A percentile compares a stretch with the other conserved stretches of the same genome.
These are phyloP conservation scores for Eulimnadia texana DNA, from an alignment of 1,140 invertebrate species.

Conservation along the genomic window DNA sequence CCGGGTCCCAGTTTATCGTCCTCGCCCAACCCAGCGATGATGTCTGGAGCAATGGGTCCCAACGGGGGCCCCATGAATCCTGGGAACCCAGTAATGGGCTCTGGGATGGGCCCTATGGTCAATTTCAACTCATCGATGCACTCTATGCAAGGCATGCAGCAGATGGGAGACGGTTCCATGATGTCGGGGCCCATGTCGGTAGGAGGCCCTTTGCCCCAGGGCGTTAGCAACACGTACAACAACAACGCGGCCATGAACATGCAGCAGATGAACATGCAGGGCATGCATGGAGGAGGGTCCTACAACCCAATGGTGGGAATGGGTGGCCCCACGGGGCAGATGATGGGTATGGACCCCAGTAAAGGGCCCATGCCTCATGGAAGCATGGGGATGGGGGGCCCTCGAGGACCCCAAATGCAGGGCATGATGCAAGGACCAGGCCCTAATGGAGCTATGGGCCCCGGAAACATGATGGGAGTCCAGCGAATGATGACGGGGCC, in stretches of 20 bases:
- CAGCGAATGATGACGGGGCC: conserved; percentile 36
- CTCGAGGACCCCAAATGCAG: conserved; percentile 14
- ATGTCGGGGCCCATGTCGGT: conserved; percentile 33
- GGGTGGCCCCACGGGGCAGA: conserved; percentile 20
- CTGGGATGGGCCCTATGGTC: conserved; percentile 30
- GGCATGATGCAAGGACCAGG: conserved; percentile 18
- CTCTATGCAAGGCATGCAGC: conserved; percentile 24
- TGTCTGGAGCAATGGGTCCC: conserved; percentile 23
- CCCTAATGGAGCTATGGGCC: conserved; percentile 18
- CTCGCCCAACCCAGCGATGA: conserved; percentile 29
- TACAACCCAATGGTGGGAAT: conserved; percentile 20
- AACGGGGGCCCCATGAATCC: conserved; percentile 28
- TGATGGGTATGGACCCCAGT: conserved; percentile 19
- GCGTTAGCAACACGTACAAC: conserved; percentile 37
- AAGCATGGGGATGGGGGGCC: conserved; percentile 23
- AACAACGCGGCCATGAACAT: conserved; percentile 36
- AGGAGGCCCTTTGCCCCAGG: conserved; percentile 31
- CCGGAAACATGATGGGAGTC: conserved; percentile 31
- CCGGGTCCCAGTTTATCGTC: conserved; percentile 12
- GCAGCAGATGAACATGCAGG: conserved; percentile 37
- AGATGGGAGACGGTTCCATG: conserved; percentile 22
- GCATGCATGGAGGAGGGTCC: conserved; percentile 26
- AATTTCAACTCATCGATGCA: conserved; percentile 29
- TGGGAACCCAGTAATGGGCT: conserved; percentile 29
- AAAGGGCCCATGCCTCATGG: conserved; percentile 21